Evolutionary conservation across 2,113 vertebrate genomes (phyloP), one percentile per base, ranked within the genome.

Genomic region (Egretta garzetta): DNA sequence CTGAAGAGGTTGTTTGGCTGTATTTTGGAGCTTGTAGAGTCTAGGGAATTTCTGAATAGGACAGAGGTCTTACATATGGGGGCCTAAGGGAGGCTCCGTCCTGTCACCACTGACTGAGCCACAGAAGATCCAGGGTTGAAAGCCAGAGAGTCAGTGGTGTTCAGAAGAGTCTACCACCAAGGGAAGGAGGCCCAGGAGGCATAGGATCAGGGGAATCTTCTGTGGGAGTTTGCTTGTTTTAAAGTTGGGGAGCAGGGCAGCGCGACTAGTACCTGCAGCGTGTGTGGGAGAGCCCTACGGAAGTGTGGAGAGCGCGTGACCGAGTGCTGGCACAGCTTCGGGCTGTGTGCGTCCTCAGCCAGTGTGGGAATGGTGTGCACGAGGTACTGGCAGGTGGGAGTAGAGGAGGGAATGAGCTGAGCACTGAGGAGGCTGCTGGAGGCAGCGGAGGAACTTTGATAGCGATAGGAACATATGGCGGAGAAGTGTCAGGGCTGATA

Each of bases 301-400:
- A 52, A 60, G 58, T 3, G 1, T 20, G 14, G 39, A 26, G 39
- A 10, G 41, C 2, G 0, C 1, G 2, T 64, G 32, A 45, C 64
- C 5, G 7, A 49, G 71, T 10, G 27, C 71, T 76, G 80, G 35
- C 80, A 30, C 60, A 16, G 37, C 41, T 37, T 55, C 0, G 1
- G 5, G n/a, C 27, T 1, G 0, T 10, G 28, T 5, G 14, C 4
- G 12, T 24, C 52, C 74, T 80, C 47, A 28, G 41, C 20, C n/a
- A 4, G 26, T 0, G 19, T 24, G 56, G 55, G 56, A 88, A 28
- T 53, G 66, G 53, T 32, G 24, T 43, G 66, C 20, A 23, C 0
- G 3, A 55, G n/a, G n/a, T 28, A 66, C 55, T 82, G 52, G 59
- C 49, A 64, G 53, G 63, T 30, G 14, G 53, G 55, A 30, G 60